Evolutionary conservation across 2,797 vertebrate species (phyloP), one percentile per base, ranked within the genome.

Genomic region (Setipinna tenuifilis): DNA sequence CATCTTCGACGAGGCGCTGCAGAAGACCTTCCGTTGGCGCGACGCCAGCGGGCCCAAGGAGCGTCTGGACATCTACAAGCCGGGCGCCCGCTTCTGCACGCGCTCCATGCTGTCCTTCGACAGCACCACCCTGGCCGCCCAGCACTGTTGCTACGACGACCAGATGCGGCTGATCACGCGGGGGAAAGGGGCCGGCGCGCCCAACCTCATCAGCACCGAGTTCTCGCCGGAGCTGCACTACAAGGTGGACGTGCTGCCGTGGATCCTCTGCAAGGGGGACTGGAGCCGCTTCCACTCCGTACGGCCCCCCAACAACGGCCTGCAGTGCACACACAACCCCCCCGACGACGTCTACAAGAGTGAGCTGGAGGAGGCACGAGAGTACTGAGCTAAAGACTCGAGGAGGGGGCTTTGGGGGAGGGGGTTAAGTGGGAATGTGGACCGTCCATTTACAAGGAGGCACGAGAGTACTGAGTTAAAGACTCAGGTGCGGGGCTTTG

Each of bases 211-310:
- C 93, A 99, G 97, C 95, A 97, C 96, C 0, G 96, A 98, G 92
- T 97, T 99, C 92, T 99, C 97, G 0, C 97, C 97, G 0, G 97
- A 98, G 94, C 96, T 99, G 90, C 98, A 99, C 94, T 98, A 98
- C 88, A 98, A 97, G 88, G 96, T 98, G 90, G 98, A 99, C 92
- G 97, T 95, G 86, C 91, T 98, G 90, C 98, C 97, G 19, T 99
- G 98, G 98, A 97, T 99, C 93, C 95, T 98, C 88, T 99, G 98
- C 93, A 99, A 99, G 90, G 98, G 97, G 0, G 97, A 98, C 94
- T 99, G 98, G 98, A 99, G 97, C 93, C 96, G 97, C 25, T 98
- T 98, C 90, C 97, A 98, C 0, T 93, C 96, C 0, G 96, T 96
- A 83, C 92, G 98, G 83, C 97, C 97, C 0, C 98, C 98, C 17